phyloP scores from a whole-genome alignment of 2,888 invertebrate genomes.

The Stenodema calcarata region DNA sequence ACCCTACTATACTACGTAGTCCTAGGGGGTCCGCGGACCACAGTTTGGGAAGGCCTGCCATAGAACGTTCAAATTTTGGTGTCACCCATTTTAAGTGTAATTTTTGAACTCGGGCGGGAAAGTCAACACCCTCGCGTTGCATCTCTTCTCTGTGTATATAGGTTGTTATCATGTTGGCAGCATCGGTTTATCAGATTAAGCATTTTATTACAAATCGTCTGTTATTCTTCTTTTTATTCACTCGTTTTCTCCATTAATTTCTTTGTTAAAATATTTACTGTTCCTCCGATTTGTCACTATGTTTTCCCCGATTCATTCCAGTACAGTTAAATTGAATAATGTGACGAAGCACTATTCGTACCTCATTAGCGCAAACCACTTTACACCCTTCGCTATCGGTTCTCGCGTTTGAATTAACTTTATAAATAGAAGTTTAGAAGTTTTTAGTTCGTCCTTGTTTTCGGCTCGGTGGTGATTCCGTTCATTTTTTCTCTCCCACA shows the following conservation, averaged over 20 bases:
- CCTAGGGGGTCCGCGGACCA: too few species aligned
- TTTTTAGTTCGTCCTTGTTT: conserved; percentile 6
- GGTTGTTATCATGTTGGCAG: not conserved
- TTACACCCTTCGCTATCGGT: not conserved
- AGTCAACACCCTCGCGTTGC: too few species aligned
- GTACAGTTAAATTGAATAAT: not conserved
- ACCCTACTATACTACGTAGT: too few species aligned
- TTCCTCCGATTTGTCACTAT: not conserved
- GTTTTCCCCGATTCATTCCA: not conserved
- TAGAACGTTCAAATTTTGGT: too few species aligned
- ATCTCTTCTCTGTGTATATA: too few species aligned
- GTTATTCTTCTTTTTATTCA: not conserved
- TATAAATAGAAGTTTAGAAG: conserved; percentile 15
- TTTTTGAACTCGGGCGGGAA: too few species aligned
- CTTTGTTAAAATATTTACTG: not conserved
- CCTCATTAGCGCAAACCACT: not conserved
- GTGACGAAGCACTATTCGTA: not conserved
- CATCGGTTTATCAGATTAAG: conserved; percentile 17
- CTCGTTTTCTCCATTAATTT: not conserved
- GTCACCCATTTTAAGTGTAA: too few species aligned
- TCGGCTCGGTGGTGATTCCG: not conserved
- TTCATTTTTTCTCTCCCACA: not conserved
- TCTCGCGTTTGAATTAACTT: not conserved
- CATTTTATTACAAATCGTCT: not conserved
- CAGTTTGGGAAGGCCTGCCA: too few species aligned